These are phyloP conservation scores for Noctua janthina DNA, from an alignment of 2,888 invertebrate species.

Conservation along the genomic window DNA sequence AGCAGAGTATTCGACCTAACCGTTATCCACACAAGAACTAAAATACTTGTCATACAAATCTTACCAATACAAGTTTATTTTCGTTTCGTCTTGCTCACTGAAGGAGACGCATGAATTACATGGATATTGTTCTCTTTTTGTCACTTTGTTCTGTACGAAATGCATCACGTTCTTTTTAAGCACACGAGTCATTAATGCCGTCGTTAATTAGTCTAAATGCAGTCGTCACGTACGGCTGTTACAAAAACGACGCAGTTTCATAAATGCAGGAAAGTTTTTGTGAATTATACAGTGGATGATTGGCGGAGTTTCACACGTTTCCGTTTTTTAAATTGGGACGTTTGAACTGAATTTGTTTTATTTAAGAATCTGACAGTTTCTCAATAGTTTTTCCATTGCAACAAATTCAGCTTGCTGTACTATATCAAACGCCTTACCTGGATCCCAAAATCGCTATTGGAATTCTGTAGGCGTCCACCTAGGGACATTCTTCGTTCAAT, in stretches of 20 bases:
- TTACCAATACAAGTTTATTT: conserved; percentile 11
- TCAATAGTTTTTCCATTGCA: neutral
- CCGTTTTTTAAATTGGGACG: conserved; percentile 3
- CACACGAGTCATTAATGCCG: conserved; percentile 39
- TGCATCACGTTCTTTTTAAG: conserved; percentile 43
- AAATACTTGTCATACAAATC: conserved; percentile 36
- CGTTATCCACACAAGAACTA: conserved; percentile 17
- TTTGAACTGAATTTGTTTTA: conserved; percentile 2
- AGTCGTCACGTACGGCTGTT: conserved; percentile 31
- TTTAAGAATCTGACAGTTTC: neutral
- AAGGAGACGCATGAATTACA: conserved; percentile 25
- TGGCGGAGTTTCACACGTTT: neutral
- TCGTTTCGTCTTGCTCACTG: conserved; percentile 12
- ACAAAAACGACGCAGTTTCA: conserved; percentile 23
- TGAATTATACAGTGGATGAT: neutral
- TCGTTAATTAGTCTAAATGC: conserved; percentile 60
- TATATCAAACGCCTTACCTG: conserved; percentile 28
- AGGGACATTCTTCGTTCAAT: neutral
- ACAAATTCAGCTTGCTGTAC: neutral
- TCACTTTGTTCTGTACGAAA: conserved; percentile 40
- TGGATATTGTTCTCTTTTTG: conserved; percentile 33
- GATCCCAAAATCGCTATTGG: conserved; percentile 4
- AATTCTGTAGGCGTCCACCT: conserved; percentile 3
- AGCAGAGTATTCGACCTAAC: conserved; percentile 10
- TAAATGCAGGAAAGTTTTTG: conserved; percentile 26